These are phyloP conservation scores for Philypnodon macrostomus DNA, from an alignment of 2,797 vertebrate genomes.

Conservation along the genomic window DNA sequence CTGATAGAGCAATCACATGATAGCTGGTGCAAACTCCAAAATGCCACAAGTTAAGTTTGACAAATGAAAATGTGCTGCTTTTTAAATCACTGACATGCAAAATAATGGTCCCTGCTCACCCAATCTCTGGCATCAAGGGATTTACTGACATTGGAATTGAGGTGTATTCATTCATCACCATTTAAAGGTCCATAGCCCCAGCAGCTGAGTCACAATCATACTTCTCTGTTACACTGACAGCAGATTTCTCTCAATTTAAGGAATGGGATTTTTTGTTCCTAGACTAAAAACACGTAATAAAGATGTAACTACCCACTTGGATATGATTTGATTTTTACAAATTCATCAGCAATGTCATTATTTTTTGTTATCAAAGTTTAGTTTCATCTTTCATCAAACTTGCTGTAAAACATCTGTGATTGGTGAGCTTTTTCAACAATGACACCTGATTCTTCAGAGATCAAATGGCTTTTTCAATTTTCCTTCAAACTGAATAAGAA, in stretches of 20 bases:
- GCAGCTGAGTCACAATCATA: constrained; percentile 8
- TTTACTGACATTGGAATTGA: constrained; percentile 18
- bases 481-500: constrained; percentile 26
- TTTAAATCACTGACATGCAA: constrained; percentile 27
- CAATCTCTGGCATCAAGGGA: constrained; percentile 19
- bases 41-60: constrained; percentile 38
- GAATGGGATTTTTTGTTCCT: too few relatives aligned
- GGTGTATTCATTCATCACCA: constrained; percentile 43
- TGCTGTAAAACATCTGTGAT: too few relatives aligned
- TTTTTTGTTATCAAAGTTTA: constrained; percentile 6
- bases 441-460: constrained; percentile 1
- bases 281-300: too few relatives aligned
- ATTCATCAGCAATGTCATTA: neutral
- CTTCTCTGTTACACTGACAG: neutral
- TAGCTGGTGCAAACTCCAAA: constrained; percentile 23
- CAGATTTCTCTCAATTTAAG: constrained; percentile 11
- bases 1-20: constrained; percentile 18
- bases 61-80: constrained; percentile 17
- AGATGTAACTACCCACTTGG: too few relatives aligned
- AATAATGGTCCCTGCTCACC: constrained; percentile 13
- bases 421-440: constrained; percentile 2
- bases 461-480: constrained; percentile 15
- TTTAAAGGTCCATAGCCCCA: constrained; percentile 15
- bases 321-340: too few relatives aligned
- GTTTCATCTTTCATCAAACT: too few relatives aligned